Evolutionary conservation across 1,140 invertebrate species (phyloP), one percentile per base, ranked within the genome.

Genomic region (Lerema accius): DNA sequence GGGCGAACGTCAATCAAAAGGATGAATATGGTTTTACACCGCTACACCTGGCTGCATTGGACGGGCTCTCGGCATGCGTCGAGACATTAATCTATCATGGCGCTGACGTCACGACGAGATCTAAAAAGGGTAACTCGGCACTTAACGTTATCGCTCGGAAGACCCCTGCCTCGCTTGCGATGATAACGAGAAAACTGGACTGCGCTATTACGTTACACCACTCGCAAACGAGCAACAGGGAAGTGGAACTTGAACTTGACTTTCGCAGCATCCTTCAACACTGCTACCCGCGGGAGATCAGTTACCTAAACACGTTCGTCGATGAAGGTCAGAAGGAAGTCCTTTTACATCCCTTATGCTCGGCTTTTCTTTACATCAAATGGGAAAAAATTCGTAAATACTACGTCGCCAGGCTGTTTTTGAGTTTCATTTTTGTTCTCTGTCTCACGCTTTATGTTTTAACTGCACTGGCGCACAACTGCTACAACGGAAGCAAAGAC

Each of bases 361-460:
- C 95, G 3, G 95, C 96, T 0, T 97, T 97, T 83, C 82, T 97
- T 0, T 94, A 96, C 74, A 92, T 97, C 10, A 97, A 97, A 82
- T 97, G 96, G 96, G 94, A 96, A 68, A 96, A 96, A 82, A 96
- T 97, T 65, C 92, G 96, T n/a, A 96, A 96, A 83, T 97, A 96
- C 76, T 97, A 97, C 74, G 94, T 96, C 4, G 95, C 94, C 0
- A 92, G 96, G 59, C 87, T 97, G 56, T 92, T 97, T 40, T 94
- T 97, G 72, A 96, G 95, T 82, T 93, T 96, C 55, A 92, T 96
- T 37, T 96, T 96, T 76, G 94, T 96, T 56, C 80, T 96, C 9
- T 95, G 95, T 68, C 91, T 97, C 2, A 96, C 95, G 0, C 81
- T 95, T 0, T 96, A 96, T 84, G 95, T 96, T 11, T 90, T 96